phyloP scores from a whole-genome alignment of 2,113 vertebrate species.

The Thermophis baileyi region DNA sequence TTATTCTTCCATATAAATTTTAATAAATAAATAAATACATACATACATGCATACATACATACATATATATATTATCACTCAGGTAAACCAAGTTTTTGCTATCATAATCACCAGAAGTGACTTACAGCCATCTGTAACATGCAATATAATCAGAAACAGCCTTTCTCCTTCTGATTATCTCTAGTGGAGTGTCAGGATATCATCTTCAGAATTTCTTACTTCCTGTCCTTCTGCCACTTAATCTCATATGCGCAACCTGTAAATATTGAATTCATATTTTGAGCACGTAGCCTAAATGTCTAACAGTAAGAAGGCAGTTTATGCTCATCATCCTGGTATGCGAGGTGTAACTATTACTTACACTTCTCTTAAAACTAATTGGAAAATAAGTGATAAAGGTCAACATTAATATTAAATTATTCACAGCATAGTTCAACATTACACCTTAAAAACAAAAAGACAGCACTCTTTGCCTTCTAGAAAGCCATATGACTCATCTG shows the following conservation, averaged over 20 bases:
- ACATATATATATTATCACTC: neutral
- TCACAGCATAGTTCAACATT: neutral
- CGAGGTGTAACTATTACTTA: neutral
- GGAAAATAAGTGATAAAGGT: neutral
- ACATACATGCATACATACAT: neutral
- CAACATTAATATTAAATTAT: neutral
- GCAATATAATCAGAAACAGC: neutral
- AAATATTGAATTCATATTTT: neutral
- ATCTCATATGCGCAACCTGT: neutral
- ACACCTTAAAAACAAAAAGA: neutral
- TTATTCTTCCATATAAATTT: neutral
- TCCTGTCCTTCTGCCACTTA: neutral
- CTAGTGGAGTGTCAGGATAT: neutral
- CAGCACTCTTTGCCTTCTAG: too few relatives aligned
- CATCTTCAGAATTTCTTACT: neutral
- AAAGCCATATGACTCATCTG: neutral
- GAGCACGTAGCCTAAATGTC: neutral
- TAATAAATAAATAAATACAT: too few relatives aligned
- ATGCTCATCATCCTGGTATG: neutral
- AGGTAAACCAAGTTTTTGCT: neutral
- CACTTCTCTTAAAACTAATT: neutral
- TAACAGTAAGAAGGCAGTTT: neutral
- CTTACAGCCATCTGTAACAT: neutral
- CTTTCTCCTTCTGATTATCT: neutral
- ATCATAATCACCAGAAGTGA: accelerated